A percentile compares a stretch with the other conserved stretches of the same genome.
Conservation (phyloP, 2,888 invertebrate species). For the Netelia virgata region DNA sequence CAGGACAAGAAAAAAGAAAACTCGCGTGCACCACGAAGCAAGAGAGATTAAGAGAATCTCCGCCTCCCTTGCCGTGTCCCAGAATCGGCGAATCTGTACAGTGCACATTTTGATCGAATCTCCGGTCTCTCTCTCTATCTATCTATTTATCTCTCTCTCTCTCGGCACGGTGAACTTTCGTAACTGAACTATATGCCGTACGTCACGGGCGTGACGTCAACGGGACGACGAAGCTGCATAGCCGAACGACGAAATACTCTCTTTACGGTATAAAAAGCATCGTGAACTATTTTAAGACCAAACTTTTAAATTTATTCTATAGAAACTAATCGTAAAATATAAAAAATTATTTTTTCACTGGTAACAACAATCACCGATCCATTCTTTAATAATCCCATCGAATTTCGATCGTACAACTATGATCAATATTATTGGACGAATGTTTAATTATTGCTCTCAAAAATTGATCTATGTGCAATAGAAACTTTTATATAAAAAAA, state of each 20-base stretch:
- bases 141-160: neutral
- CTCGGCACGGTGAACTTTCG: slow-evolving; percentile 6
- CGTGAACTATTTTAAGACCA: too few species aligned
- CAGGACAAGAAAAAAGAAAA: neutral
- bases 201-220: slow-evolving; percentile 37
- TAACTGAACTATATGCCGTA: slow-evolving; percentile 3
- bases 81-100: neutral
- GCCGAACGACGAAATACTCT: neutral
- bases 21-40: neutral
- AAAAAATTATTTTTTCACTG: too few species aligned
- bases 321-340: too few species aligned
- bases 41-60: neutral
- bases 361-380: too few species aligned
- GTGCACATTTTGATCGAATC: slow-evolving; percentile 5
- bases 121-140: neutral
- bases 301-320: too few species aligned
- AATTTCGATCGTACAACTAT: too few species aligned
- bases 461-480: too few species aligned
- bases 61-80: neutral
- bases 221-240: neutral
- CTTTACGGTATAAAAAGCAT: too few species aligned
- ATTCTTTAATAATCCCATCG: too few species aligned
- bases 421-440: too few species aligned
- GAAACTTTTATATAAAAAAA: too few species aligned
- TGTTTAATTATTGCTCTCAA: too few species aligned